Evolutionary conservation across 1,140 invertebrate species (phyloP).

Genomic region (Drosophila fuyamai): DNA sequence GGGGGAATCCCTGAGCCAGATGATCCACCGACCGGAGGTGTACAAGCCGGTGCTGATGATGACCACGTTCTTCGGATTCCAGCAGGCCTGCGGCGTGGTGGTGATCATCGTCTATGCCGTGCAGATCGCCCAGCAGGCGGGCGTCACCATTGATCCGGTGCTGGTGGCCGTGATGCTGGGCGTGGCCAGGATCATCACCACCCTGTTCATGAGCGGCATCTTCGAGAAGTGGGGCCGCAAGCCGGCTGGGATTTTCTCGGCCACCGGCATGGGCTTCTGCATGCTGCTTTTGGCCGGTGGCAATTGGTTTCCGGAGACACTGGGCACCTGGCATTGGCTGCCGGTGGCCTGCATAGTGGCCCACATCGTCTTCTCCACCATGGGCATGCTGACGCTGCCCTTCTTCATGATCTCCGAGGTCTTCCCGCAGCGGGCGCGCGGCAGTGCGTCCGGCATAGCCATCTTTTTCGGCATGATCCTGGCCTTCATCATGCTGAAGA

Average conservation of each 20-base stretch:
- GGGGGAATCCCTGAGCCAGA: constrained; percentile 68
- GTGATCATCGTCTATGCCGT: constrained; percentile 91
- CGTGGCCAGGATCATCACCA: constrained; percentile 86
- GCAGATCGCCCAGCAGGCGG: constrained; percentile 87
- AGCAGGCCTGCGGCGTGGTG: constrained; percentile 92
- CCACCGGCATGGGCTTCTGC: constrained; percentile 87
- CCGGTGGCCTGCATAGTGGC: constrained; percentile 86
- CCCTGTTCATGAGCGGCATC: constrained; percentile 86
- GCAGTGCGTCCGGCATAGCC: constrained; percentile 88
- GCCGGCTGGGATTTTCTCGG: constrained; percentile 87
- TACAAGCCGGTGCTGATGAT: constrained; percentile 89
- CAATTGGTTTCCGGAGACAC: constrained; percentile 77
- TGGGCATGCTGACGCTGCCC: constrained; percentile 88
- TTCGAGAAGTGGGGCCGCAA: constrained; percentile 87
- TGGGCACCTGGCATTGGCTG: constrained; percentile 57
- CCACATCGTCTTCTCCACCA: constrained; percentile 87
- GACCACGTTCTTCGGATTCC: constrained; percentile 90
- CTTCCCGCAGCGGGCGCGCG: constrained; percentile 88
- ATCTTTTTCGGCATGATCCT: constrained; percentile 89
- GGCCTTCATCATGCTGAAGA: constrained; percentile 91
- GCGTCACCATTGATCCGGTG: constrained; percentile 86
- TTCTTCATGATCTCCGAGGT: constrained; percentile 92
- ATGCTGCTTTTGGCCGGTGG: constrained; percentile 86
- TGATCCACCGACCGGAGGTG: constrained; percentile 84
- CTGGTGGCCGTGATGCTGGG: constrained; percentile 87